These are phyloP conservation scores for Falco biarmicus DNA, from an alignment of 2,797 vertebrate species.

Conservation along the genomic window DNA sequence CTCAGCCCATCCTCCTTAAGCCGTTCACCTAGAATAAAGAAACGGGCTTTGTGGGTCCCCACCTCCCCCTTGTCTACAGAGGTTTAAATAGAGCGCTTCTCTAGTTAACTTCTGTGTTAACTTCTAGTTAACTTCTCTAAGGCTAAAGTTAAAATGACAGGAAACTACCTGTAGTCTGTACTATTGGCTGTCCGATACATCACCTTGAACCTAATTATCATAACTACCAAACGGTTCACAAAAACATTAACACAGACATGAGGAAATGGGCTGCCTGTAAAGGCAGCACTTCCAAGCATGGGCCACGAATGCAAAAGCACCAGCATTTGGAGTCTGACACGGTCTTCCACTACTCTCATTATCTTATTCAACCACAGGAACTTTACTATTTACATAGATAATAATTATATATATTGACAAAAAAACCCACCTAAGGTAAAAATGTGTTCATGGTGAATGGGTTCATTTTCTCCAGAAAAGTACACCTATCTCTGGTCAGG, in stretches of 20 bases:
- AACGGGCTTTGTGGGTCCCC: not conserved
- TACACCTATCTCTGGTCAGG: not conserved
- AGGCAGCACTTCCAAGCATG: rapidly evolving
- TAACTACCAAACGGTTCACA: not conserved
- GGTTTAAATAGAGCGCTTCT: not conserved
- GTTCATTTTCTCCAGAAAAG: not conserved
- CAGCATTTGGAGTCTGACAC: not conserved
- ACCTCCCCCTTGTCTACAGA: not conserved
- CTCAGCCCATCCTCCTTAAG: not conserved
- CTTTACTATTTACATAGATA: not conserved
- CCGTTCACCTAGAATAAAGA: not conserved
- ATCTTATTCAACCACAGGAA: not conserved
- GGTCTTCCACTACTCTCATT: not conserved
- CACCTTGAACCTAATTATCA: not conserved
- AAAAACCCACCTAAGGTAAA: not conserved
- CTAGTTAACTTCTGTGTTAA: too few species aligned
- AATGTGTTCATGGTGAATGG: not conserved
- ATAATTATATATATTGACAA: not conserved
- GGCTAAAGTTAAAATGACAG: not conserved
- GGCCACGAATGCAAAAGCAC: not conserved
- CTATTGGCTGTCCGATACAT: not conserved
- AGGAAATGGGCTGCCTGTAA: not conserved
- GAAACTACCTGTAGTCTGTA: not conserved
- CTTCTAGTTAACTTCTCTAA: not conserved
- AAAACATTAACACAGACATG: not conserved